phyloP scores from a whole-genome alignment of 2,888 invertebrate species.

The Nephrocerus scutellatus region DNA sequence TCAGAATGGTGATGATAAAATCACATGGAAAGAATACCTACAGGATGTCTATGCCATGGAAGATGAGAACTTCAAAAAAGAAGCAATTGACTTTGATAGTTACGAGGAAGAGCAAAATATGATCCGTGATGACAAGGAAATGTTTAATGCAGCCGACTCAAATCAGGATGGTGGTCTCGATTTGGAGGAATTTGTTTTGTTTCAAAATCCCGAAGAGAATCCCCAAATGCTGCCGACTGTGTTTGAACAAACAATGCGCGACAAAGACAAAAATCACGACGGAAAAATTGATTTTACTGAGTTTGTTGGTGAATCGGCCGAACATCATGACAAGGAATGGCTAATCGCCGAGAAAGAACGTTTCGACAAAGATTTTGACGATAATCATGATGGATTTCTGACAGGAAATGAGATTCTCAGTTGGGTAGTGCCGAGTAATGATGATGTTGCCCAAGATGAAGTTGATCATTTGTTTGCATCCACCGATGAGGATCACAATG shows the following conservation, averaged over 20 bases:
- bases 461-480: conserved; percentile 81
- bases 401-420: conserved; percentile 70
- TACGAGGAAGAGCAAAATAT: conserved; percentile 54
- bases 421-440: conserved; percentile 89
- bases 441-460: conserved; percentile 83
- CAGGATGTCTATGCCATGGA: conserved; percentile 78
- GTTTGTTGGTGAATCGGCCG: conserved; percentile 47
- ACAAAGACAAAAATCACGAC: conserved; percentile 81
- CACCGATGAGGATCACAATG: conserved; percentile 80
- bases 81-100: conserved; percentile 48
- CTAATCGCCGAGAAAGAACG: conserved; percentile 66
- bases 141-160: conserved; percentile 80
- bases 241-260: conserved; percentile 71
- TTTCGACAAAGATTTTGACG: conserved; percentile 81
- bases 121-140: conserved; percentile 71
- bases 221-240: conserved; percentile 76
- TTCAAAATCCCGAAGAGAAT: conserved; percentile 91
- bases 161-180: conserved; percentile 73
- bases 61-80: conserved; percentile 49
- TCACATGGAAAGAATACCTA: conserved; percentile 89
- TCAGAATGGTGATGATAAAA: conserved; percentile 67
- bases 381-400: conserved; percentile 73
- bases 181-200: conserved; percentile 73
- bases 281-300: conserved; percentile 71
- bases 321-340: conserved; percentile 67